Conservation (phyloP, 2,797 vertebrate species). For the Gymnodraco acuticeps region DNA sequence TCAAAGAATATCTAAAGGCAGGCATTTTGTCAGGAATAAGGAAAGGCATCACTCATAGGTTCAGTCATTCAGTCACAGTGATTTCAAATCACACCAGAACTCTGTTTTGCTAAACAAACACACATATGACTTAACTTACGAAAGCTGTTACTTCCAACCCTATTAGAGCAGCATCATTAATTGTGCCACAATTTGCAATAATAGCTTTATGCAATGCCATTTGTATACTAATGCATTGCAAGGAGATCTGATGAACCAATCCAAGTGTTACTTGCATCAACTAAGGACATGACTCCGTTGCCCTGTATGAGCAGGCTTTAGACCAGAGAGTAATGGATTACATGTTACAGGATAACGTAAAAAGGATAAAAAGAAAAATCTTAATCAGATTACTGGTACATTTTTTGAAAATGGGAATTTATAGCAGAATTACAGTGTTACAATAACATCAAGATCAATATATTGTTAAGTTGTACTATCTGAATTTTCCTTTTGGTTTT, state of each 20-base stretch:
- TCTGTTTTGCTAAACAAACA: neutral
- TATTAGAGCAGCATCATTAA: conserved; percentile 2
- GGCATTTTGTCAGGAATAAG: conserved; percentile 32
- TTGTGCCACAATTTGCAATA: neutral
- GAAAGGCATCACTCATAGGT: conserved; percentile 23
- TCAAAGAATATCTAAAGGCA: conserved; percentile 17
- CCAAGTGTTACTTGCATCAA: neutral
- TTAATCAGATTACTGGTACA: no score
- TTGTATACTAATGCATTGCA: neutral
- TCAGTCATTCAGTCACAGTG: conserved; percentile 18
- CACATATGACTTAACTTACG: neutral
- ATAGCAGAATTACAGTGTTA: no score
- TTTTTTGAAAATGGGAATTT: no score
- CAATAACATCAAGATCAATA: no score
- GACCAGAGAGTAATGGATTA: no score
- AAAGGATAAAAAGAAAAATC: no score
- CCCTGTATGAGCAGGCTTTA: neutral
- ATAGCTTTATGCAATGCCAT: neutral
- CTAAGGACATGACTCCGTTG: neutral
- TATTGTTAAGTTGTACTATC: no score
- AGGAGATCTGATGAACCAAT: conserved; percentile 4
- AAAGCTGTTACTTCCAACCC: neutral
- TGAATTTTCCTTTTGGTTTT: no score
- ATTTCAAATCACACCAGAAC: neutral
- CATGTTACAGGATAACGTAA: no score